phyloP scores from a whole-genome alignment of 2,888 invertebrate genomes.

The Drosophila mettleri region DNA sequence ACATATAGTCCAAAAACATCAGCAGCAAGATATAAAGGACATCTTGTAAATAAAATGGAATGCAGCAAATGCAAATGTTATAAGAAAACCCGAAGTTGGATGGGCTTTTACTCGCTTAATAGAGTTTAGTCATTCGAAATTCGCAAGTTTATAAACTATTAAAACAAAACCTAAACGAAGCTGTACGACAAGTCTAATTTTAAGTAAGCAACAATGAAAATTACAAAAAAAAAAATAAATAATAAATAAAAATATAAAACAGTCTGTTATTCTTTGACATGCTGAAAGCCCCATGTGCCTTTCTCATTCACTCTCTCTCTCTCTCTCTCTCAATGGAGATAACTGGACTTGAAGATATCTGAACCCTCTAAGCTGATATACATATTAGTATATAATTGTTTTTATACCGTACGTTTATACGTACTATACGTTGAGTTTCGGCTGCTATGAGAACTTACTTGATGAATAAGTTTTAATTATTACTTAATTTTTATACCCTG shows the following conservation, averaged over 20 bases:
- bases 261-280: slow-evolving; percentile 1
- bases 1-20: slow-evolving; percentile 13
- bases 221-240: slow-evolving; percentile 53
- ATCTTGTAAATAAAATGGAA: slow-evolving; percentile 53
- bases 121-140: slow-evolving; percentile 24
- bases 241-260: slow-evolving; percentile 52
- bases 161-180: slow-evolving; percentile 42
- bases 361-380: no score
- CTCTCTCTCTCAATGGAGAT: no score
- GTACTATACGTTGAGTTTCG: no score
- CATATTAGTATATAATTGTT: no score
- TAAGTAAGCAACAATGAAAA: slow-evolving; percentile 71
- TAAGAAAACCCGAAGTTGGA: slow-evolving; percentile 34
- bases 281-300: no score
- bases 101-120: slow-evolving; percentile 27
- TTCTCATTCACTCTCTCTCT: no score
- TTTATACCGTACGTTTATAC: no score
- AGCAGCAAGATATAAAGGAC: slow-evolving; percentile 2
- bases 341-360: no score
- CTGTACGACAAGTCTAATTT: slow-evolving; percentile 55
- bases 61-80: slow-evolving; percentile 46
- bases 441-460: no score
- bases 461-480: no score
- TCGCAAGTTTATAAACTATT: slow-evolving; percentile 32
- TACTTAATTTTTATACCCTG: no score